These are phyloP conservation scores for Rhinatrema bivittatum DNA, from an alignment of 2,797 vertebrate species.

Conservation along the genomic window DNA sequence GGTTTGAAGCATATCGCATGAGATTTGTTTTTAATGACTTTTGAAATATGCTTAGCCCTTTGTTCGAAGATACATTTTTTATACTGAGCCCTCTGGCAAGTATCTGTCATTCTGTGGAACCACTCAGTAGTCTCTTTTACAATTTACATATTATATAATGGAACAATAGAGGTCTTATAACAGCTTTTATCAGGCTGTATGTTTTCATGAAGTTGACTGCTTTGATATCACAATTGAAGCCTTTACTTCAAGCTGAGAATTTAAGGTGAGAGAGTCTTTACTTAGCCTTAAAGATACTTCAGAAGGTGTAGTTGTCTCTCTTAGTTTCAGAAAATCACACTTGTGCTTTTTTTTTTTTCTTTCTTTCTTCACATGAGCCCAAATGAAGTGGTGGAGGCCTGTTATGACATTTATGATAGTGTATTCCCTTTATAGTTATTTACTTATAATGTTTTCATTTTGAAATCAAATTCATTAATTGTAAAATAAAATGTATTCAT, in stretches of 20 bases:
- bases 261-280: conserved; percentile 22
- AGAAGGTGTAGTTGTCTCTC: conserved; percentile 25
- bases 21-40: conserved; percentile 70
- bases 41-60: conserved; percentile 77
- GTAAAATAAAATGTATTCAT: no score
- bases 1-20: conserved; percentile 54
- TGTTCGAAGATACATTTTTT: conserved; percentile 78
- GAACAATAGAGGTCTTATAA: conserved; percentile 76
- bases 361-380: no score
- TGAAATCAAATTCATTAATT: no score
- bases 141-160: conserved; percentile 81
- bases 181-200: conserved; percentile 72
- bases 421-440: no score
- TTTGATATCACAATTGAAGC: conserved; percentile 72
- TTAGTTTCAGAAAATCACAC: conserved; percentile 14
- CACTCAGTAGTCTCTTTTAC: conserved; percentile 61
- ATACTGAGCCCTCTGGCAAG: conserved; percentile 76
- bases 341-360: no score
- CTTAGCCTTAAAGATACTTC: conserved; percentile 21
- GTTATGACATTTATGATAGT: no score
- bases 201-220: conserved; percentile 80
- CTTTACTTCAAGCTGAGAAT: conserved; percentile 46
- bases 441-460: no score
- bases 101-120: conserved; percentile 67
- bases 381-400: no score